Conservation (phyloP, 2,888 invertebrate species). For the Tromatobia lineatoria region DNA sequence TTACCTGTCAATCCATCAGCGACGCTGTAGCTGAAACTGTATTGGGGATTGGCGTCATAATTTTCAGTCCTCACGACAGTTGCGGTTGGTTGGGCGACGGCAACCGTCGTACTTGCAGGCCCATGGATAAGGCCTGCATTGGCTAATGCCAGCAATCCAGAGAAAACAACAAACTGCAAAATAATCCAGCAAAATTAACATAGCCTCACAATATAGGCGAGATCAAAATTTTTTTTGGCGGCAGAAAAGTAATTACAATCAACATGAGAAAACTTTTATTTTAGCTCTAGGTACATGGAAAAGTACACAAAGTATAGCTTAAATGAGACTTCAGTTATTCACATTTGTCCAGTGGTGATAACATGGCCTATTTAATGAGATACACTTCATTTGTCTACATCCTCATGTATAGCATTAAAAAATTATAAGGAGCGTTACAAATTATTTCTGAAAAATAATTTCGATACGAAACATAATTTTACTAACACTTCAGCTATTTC, state of each 20-base stretch:
- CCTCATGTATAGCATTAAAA: too few species aligned
- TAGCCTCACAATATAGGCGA: not conserved
- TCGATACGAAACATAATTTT: too few species aligned
- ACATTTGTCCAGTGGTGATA: too few species aligned
- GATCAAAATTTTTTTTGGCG: not conserved
- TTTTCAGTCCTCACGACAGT: constrained; percentile 74
- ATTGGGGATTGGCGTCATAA: constrained; percentile 81
- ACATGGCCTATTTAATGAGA: too few species aligned
- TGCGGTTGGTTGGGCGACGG: constrained; percentile 76
- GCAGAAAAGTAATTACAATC: not conserved
- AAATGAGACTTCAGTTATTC: not conserved
- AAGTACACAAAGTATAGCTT: not conserved
- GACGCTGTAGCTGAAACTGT: constrained; percentile 82
- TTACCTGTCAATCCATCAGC: constrained; percentile 82
- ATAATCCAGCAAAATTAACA: not conserved
- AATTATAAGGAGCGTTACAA: too few species aligned
- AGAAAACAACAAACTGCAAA: constrained; percentile 74
- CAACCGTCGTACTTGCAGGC: constrained; percentile 75
- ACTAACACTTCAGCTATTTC: too few species aligned
- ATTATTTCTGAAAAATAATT: too few species aligned
- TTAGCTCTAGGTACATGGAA: not conserved
- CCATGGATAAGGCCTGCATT: constrained; percentile 76
- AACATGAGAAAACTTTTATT: not conserved
- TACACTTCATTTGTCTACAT: too few species aligned
- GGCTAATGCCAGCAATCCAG: constrained; percentile 75